Base-by-base conservation (phyloP, 2,888 invertebrate species). In the Drosophila fulvimacula region DNA sequence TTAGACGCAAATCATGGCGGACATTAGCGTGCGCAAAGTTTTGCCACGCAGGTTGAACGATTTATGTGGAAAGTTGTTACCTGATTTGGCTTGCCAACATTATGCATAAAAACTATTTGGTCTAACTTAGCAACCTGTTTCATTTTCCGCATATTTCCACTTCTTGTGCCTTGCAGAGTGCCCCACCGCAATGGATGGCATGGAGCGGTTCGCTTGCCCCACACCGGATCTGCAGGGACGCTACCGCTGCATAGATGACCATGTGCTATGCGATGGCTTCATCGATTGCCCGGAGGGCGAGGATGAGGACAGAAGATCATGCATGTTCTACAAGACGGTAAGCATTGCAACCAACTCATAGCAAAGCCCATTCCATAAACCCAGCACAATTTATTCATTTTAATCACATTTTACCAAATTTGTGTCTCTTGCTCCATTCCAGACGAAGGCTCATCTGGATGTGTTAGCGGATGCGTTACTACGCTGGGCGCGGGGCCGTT, bases 321-420 rank as follows among this genome's bases (percentile, higher is more conserved):
- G 98, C 94, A 97, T 98, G 97, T 98, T 98, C 94, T 98, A 97
- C 93, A 98, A 98, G 95, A 98, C 98, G 95, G 98, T 98, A 93
- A 94, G 95, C 93, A 9, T 3, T 2, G 17, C n/a, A 30, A 3
- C 3, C 3, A 27, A 11, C 19, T 19, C 19, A 41, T 39, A 41
- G 11, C 17, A 5, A 1, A 27, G 19, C 11, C 11, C 19, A 19
- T 17, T 17, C 11, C 39, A 5, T 17, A 10, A 10, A 10, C 30
- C 6, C 11, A n/a, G 15, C 5, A 2, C 7, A 53, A 10, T 55
- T 24, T 19, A 19, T 46, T 3, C 24, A 5, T 3, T 19, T 13
- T 48, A 41, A 32, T 27, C 32, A n/a, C 11, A 10, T 17, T 17
- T 52, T 48, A 7, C 48, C 38, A 39, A 24, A 24, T 61, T 61